phyloP scores from a whole-genome alignment of 2,113 vertebrate species.

The Ptychochromis oligacanthus region DNA sequence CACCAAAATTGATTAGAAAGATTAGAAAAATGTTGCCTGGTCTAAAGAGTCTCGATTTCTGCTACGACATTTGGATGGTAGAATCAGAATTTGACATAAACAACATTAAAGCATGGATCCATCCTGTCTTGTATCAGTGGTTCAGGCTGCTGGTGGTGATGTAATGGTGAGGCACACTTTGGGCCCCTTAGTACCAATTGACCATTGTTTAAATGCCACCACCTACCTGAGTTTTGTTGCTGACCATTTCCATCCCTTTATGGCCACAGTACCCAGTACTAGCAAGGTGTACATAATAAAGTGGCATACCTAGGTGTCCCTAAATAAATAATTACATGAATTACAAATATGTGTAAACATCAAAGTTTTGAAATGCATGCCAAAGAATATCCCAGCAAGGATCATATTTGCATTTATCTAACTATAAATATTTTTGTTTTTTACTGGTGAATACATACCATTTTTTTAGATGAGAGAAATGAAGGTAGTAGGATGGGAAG shows the following conservation, averaged over 20 bases:
- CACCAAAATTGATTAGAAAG: not conserved
- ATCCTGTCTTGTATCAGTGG: not conserved
- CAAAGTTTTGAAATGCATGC: not conserved
- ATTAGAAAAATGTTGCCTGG: not conserved
- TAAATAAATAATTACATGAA: no score
- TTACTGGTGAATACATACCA: not conserved
- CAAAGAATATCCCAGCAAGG: not conserved
- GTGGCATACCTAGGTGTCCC: no score
- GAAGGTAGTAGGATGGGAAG: not conserved
- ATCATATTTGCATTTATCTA: not conserved
- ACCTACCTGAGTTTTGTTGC: not conserved
- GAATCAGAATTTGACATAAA: no score
- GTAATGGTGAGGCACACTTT: not conserved
- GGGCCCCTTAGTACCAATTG: not conserved
- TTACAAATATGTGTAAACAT: no score
- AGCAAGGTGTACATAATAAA: no score
- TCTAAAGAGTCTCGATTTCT: no score
- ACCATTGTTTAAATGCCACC: not conserved
- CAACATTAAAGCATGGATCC: accelerated
- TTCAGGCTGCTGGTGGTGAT: not conserved
- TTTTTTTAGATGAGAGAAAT: not conserved
- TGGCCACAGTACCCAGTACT: no score
- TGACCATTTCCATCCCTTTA: not conserved
- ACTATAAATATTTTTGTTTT: not conserved
- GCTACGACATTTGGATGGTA: no score